phyloP scores from a whole-genome alignment of 2,888 invertebrate genomes.

The Trichopria drosophilae region DNA sequence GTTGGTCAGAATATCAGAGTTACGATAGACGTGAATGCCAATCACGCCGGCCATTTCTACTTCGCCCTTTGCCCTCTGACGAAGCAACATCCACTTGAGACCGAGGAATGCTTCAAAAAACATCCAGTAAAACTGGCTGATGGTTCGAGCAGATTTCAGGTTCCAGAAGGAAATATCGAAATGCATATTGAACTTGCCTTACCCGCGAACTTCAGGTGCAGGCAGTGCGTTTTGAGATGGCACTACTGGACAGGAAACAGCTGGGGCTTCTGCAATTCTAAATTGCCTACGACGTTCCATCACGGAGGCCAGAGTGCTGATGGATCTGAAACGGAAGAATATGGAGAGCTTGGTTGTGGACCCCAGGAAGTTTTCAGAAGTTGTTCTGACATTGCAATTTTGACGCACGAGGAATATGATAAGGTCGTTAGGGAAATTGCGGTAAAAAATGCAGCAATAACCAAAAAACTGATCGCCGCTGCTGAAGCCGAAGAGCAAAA shows the following conservation, averaged over 20 bases:
- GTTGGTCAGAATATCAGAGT: constrained; percentile 46
- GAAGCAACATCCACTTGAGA: constrained; percentile 54
- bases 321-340: constrained; percentile 41
- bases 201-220: constrained; percentile 59
- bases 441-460: too few relatives aligned
- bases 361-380: constrained; percentile 61
- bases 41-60: constrained; percentile 61
- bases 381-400: constrained; percentile 58
- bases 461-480: too few relatives aligned
- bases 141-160: constrained; percentile 44
- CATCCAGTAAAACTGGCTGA: constrained; percentile 53
- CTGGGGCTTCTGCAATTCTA: constrained; percentile 61
- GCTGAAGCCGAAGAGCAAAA: too few relatives aligned
- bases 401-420: too few relatives aligned
- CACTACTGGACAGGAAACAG: constrained; percentile 61
- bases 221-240: constrained; percentile 64
- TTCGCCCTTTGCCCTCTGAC: constrained; percentile 61
- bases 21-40: constrained; percentile 57
- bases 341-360: constrained; percentile 60
- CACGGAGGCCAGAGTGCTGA: too few relatives aligned
- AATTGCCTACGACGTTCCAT: too few relatives aligned
- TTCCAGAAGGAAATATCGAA: constrained; percentile 43
- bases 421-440: too few relatives aligned
- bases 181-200: too few relatives aligned
- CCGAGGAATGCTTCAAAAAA: constrained; percentile 61